Base-by-base conservation (phyloP, 1,140 invertebrate genomes). In the Eumaeus atala region DNA sequence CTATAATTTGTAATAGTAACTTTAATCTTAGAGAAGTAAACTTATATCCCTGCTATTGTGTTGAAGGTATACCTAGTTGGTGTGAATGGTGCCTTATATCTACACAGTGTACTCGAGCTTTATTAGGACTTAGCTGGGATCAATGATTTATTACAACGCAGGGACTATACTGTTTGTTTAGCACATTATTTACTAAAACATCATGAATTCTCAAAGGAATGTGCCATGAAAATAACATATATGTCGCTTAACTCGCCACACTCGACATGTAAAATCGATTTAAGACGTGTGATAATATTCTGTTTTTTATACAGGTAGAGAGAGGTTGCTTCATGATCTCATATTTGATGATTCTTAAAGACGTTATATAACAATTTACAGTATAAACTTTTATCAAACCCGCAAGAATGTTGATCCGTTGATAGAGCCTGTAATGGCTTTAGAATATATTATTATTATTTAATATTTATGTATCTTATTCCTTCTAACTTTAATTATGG, bases 101-200 rank as follows among this genome's bases (percentile, higher is more conserved):
- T 14, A 14, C 14, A 14, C 14, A 44, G 40, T 40, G 38, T 44
- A 44, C 40, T 44, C 16, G 12, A 35, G 62, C 55, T 51, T 57
- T 48, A 33, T 55, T 48, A 60, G 55, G 62, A 64, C 60, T 64
- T 57, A 59, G 61, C 48, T 50, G 49, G 61, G 66, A 72, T 77
- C 67, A 68, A 70, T 77, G 74, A 80, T 83, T 78, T 83, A 83
- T 82, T 67, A 65, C 64, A 57, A 74, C 61, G 69, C 67, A 51
- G 76, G 70, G 73, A 72, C 65, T 62, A 61, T 56, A 66, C 66
- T 58, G 63, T 68, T 72, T 68, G 67, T 61, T 65, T 67, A 61
- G 58, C 66, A 61, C 77, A 77, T 80, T 78, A 82, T 69, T 79
- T 64, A 78, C 71, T 72, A 67, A 72, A 70, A 76, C 63, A 70